Conservation (phyloP, 2,113 vertebrate genomes). For the Mesoclemmys tuberculata region DNA sequence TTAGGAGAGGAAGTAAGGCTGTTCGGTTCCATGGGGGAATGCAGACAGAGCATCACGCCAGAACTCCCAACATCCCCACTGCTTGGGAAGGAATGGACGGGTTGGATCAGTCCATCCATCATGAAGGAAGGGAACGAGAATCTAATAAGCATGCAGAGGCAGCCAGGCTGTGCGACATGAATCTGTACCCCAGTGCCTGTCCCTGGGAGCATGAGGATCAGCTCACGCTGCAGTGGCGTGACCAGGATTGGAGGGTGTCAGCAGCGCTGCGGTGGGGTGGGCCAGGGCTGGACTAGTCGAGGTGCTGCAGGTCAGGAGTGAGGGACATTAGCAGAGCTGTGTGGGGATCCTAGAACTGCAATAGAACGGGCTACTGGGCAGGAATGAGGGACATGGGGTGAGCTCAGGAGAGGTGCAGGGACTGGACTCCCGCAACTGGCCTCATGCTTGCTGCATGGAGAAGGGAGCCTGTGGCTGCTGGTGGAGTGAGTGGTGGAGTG, state of each 20-base stretch:
- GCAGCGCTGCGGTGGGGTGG: not conserved
- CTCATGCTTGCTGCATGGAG: not conserved
- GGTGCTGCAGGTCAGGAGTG: not conserved
- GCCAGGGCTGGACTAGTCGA: not conserved
- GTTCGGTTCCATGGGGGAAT: not conserved
- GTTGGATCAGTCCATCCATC: not conserved
- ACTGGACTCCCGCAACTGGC: not conserved
- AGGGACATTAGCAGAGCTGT: not conserved
- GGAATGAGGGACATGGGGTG: not conserved
- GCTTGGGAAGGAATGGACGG: not conserved
- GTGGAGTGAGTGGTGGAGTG: not conserved
- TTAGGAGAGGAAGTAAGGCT: not conserved
- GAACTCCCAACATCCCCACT: not conserved
- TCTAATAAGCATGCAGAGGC: not conserved
- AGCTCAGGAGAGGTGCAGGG: not conserved
- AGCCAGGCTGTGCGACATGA: not conserved
- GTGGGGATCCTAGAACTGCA: not conserved
- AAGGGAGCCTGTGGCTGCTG: not conserved
- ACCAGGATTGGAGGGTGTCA: not conserved
- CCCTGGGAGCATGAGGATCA: not conserved
- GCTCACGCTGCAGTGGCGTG: accelerated
- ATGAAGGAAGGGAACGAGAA: not conserved
- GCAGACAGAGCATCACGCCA: not conserved
- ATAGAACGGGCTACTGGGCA: not conserved
- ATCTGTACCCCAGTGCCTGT: not conserved